Evolutionary conservation across 2,888 invertebrate species (phyloP).

Genomic region (Apotomis betuletana): DNA sequence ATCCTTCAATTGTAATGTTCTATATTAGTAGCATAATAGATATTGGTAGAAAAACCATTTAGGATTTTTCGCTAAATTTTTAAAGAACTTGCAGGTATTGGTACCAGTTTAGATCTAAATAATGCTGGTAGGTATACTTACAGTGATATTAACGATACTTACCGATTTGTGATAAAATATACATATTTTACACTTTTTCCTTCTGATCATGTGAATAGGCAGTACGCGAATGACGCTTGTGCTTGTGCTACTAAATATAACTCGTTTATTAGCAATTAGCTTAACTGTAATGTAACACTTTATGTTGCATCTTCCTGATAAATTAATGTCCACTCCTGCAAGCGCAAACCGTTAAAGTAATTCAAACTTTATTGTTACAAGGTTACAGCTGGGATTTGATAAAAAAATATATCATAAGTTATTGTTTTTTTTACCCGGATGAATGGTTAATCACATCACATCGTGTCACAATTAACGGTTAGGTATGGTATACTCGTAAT

Average conservation of each 20-base stretch:
- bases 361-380: background rate
- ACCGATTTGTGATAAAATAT: background rate
- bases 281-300: constrained; percentile 44
- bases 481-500: no score
- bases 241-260: constrained; percentile 46
- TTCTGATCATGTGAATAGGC: constrained; percentile 21
- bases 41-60: no score
- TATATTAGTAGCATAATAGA: no score
- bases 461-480: no score
- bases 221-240: constrained; percentile 45
- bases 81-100: no score
- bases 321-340: background rate
- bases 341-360: background rate
- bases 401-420: no score
- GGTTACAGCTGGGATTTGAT: background rate
- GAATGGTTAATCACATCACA: no score
- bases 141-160: background rate
- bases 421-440: no score
- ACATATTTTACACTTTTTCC: constrained; percentile 3
- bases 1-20: no score
- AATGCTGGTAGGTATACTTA: no score
- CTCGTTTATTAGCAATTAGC: constrained; percentile 48
- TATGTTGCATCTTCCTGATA: constrained; percentile 1
- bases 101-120: no score
- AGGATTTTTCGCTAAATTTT: no score